Conservation (phyloP, 2,797 vertebrate genomes). For the Trachops cirrhosus region DNA sequence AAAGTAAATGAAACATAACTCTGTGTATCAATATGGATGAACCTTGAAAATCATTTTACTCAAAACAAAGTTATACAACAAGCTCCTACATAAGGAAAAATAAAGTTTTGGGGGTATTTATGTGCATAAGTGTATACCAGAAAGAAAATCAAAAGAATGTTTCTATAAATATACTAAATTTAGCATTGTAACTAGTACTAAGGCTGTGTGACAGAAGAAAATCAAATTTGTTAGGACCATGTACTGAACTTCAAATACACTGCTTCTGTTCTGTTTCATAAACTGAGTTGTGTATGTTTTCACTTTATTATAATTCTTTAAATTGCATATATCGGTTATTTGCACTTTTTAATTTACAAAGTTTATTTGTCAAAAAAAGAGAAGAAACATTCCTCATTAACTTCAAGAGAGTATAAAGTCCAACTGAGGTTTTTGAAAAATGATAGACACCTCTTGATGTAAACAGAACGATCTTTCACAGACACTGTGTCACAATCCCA, state of each 20-base stretch:
- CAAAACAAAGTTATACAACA: background rate
- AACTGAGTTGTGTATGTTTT: background rate
- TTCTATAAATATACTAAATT: background rate
- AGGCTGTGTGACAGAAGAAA: background rate
- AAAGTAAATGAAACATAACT: background rate
- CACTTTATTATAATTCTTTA: background rate
- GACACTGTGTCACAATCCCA: background rate
- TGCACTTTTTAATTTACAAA: background rate
- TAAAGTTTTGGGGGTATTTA: fast-evolving
- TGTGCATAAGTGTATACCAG: background rate
- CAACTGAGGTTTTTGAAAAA: background rate
- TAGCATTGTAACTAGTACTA: background rate
- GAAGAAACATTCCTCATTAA: background rate
- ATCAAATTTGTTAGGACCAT: background rate
- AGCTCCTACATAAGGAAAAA: background rate
- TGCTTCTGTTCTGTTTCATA: background rate
- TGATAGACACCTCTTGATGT: background rate
- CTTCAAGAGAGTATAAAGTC: background rate
- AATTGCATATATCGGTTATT: background rate
- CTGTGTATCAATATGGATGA: background rate
- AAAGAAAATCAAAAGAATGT: background rate
- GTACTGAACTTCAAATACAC: background rate
- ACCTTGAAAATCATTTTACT: background rate
- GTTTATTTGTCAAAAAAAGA: background rate
- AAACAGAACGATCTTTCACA: background rate